Evolutionary conservation across 2,113 vertebrate species (phyloP), one percentile per base, ranked within the genome.

Genomic region (Apistogramma diplotaenia): DNA sequence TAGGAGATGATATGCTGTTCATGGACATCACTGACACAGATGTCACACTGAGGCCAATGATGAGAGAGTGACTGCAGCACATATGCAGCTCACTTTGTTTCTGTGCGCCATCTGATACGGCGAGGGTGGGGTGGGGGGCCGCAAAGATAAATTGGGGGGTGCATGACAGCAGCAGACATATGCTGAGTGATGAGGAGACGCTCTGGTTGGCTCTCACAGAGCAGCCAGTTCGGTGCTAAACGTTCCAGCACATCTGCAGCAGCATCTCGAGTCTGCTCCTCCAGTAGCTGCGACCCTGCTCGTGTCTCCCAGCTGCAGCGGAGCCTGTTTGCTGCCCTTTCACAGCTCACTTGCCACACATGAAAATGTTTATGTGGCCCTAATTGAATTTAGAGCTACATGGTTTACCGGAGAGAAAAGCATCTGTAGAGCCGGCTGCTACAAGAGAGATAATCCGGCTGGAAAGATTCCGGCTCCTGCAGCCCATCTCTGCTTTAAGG

Each of bases 301-400:
- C 13, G 12, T 27, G 43, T 79, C 62, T 84, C 78, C 37, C 81
- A 61, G 67, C 76, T 85, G 86, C 86, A 83, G 87, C 55, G 4
- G 62, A 79, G 74, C 82, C 80, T 71, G 81, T 60, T 78, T 73
- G 85, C 78, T 75, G 86, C 80, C 90, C 79, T 85, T 91, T 89
- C 88, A 91, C 92, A 90, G 87, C 87, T 89, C 88, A 79, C 89
- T 93, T 86, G 83, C 87, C 84, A 80, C 91, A 92, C 81, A 79
- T 86, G 84, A 84, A 87, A 89, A 89, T 89, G 87, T 92, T 93
- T 90, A 83, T 85, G 85, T 83, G 88, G 76, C 70, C 74, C 85
- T 92, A 91, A 92, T 92, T 92, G 88, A 92, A 89, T 92, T 91
- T 80, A 82, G 81, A 85, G 85, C 87, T 85, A 86, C 91, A 89